Conservation (phyloP, 2,888 invertebrate species). For the Eulithis testata region DNA sequence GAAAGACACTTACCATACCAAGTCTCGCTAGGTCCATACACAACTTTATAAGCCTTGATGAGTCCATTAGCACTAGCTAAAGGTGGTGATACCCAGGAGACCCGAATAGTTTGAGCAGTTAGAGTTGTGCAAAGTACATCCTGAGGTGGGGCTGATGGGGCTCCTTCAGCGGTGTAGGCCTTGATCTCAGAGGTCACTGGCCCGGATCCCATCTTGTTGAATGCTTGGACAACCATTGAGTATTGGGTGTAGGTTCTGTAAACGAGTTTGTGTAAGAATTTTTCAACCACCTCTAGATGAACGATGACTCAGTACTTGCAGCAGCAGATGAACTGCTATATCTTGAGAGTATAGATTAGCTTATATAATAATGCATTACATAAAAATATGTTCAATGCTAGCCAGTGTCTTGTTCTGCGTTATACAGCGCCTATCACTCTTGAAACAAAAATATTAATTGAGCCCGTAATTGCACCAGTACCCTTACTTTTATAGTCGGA, state of each 20-base stretch:
- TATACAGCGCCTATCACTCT: too few relatives aligned
- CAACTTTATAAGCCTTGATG: constrained; percentile 97
- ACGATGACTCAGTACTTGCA: too few relatives aligned
- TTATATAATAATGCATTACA: too few relatives aligned
- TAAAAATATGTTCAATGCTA: too few relatives aligned
- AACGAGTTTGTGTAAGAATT: background rate
- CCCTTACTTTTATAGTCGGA: too few relatives aligned
- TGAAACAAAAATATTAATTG: too few relatives aligned
- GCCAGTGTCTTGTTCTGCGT: too few relatives aligned
- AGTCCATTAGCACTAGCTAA: constrained; percentile 96
- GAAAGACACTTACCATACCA: constrained; percentile 92
- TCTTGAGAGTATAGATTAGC: too few relatives aligned
- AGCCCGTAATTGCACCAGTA: too few relatives aligned
- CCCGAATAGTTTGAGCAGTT: constrained; percentile 96
- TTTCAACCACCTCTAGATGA: too few relatives aligned
- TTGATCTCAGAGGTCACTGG: constrained; percentile 95
- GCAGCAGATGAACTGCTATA: too few relatives aligned
- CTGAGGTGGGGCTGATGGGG: constrained; percentile 95
- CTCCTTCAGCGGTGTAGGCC: constrained; percentile 97
- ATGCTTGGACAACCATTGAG: constrained; percentile 97
- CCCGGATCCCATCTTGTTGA: constrained; percentile 97
- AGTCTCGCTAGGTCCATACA: constrained; percentile 95
- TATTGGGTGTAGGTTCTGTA: constrained; percentile 96
- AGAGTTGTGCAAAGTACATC: constrained; percentile 96
- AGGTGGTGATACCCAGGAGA: constrained; percentile 97